A percentile compares a stretch with the other conserved stretches of the same genome.
phyloP scores from a whole-genome alignment of 2,888 invertebrate species.

The Troides oblongomaculatus region DNA sequence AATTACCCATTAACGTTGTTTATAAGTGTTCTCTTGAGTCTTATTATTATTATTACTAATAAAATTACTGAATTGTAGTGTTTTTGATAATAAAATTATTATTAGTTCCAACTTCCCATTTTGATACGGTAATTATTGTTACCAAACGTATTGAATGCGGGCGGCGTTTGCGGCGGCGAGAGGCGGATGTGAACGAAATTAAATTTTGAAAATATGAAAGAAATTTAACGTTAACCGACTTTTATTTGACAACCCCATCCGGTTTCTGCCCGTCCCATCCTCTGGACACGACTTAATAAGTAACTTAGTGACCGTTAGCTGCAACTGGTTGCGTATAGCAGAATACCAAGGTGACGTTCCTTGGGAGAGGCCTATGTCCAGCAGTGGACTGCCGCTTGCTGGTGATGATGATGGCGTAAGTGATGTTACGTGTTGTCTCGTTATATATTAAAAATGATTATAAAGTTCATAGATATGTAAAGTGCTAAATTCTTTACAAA shows the following conservation, averaged over 20 bases:
- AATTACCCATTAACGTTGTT: slow-evolving; percentile 77
- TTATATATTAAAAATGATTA: too few species aligned
- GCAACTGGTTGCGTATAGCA: too few species aligned
- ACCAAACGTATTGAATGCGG: slow-evolving; percentile 72
- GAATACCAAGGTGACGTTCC: too few species aligned
- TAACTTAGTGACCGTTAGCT: too few species aligned
- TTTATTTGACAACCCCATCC: slow-evolving; percentile 40
- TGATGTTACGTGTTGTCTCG: too few species aligned
- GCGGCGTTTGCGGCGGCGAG: slow-evolving; percentile 57
- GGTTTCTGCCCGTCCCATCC: not conserved
- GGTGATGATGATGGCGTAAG: too few species aligned
- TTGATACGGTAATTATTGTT: slow-evolving; percentile 79
- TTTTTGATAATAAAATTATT: slow-evolving; percentile 71
- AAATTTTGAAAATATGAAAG: slow-evolving; percentile 36
- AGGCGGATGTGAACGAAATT: slow-evolving; percentile 45
- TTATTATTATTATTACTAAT: slow-evolving; percentile 72
- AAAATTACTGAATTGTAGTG: slow-evolving; percentile 68
- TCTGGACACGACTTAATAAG: too few species aligned
- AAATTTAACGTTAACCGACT: slow-evolving; percentile 36
- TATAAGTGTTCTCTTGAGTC: slow-evolving; percentile 77
- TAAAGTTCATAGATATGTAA: too few species aligned
- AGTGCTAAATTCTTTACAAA: too few species aligned
- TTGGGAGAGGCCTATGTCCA: too few species aligned
- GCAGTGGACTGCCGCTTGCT: too few species aligned
- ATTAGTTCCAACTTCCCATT: slow-evolving; percentile 71